phyloP scores from a whole-genome alignment of 2,888 invertebrate genomes.

The Drosophila leonis region DNA sequence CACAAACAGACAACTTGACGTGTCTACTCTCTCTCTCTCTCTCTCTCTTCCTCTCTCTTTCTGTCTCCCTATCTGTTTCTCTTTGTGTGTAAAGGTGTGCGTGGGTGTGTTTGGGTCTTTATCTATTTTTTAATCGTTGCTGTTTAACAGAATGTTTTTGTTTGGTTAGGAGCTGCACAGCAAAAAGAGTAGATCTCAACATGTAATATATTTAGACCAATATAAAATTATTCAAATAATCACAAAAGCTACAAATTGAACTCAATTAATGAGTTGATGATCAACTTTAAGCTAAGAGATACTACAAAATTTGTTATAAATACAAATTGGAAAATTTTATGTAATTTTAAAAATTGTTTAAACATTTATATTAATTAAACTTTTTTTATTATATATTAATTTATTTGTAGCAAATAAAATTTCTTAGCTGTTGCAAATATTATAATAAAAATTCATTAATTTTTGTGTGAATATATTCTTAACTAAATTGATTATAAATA shows the following conservation, averaged over 20 bases:
- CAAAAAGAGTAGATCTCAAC: conserved; percentile 2
- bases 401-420: too few relatives aligned
- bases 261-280: background rate
- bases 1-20: conserved; percentile 44
- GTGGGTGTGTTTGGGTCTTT: background rate
- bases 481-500: background rate
- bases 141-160: conserved; percentile 64
- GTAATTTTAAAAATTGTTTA: too few relatives aligned
- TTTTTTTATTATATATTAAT: too few relatives aligned
- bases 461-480: too few relatives aligned
- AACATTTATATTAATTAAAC: too few relatives aligned
- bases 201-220: background rate
- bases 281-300: too few relatives aligned
- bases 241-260: background rate
- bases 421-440: too few relatives aligned
- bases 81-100: too few relatives aligned
- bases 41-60: background rate
- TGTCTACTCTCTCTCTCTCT: conserved; percentile 25
- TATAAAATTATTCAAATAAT: conserved; percentile 1
- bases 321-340: too few relatives aligned
- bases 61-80: conserved; percentile 18
- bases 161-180: conserved; percentile 43
- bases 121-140: conserved; percentile 43
- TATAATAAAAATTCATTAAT: too few relatives aligned
- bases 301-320: too few relatives aligned